Conservation (phyloP, 2,888 invertebrate species). For the Nemotelus pantherinus region DNA sequence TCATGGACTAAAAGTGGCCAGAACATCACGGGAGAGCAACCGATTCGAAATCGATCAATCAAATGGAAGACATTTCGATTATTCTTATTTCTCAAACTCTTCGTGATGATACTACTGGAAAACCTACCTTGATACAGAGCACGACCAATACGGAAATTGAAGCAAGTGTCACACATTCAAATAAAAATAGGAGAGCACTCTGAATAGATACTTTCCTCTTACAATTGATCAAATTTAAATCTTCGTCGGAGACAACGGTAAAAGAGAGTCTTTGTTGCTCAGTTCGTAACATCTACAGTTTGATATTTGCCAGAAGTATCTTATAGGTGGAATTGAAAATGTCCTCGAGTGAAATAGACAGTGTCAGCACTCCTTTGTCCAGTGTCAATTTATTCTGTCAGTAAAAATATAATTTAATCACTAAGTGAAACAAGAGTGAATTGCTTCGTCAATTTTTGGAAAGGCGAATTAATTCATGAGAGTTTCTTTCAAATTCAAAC, state of each 20-base stretch:
- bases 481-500: too few relatives aligned
- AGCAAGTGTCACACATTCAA: conserved; percentile 28
- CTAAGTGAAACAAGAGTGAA: too few relatives aligned
- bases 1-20: too few relatives aligned
- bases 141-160: conserved; percentile 41
- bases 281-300: not conserved
- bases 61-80: conserved; percentile 34
- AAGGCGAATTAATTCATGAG: too few relatives aligned
- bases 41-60: not conserved
- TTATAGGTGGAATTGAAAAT: not conserved
- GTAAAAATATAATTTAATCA: too few relatives aligned
- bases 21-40: too few relatives aligned
- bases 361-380: not conserved
- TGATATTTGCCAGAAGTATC: not conserved
- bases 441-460: too few relatives aligned
- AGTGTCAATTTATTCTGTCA: too few relatives aligned
- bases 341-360: not conserved
- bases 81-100: conserved; percentile 26
- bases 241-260: conserved; percentile 17
- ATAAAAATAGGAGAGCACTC: conserved; percentile 12
- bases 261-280: not conserved
- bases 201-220: conserved; percentile 16
- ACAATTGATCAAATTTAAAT: conserved; percentile 43
- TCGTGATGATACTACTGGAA: not conserved
- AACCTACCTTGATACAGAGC: conserved; percentile 35